These are phyloP conservation scores for Trachelus tabidus DNA, from an alignment of 2,888 invertebrate genomes.

Conservation along the genomic window DNA sequence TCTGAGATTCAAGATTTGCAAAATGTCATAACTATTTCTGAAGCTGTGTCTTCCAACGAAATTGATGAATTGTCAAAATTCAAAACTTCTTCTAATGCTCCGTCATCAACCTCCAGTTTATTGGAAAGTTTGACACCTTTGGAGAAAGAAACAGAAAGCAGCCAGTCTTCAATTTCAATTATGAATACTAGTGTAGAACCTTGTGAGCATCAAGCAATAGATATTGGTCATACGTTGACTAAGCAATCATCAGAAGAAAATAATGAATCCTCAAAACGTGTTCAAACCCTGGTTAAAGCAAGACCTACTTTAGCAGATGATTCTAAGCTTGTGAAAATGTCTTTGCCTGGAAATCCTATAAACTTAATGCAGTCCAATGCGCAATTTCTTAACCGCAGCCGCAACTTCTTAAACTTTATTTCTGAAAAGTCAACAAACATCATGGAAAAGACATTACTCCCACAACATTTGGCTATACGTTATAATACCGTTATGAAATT, in stretches of 20 bases:
- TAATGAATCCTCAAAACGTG: not conserved
- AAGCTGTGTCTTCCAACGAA: not conserved
- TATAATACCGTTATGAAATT: conserved; percentile 35
- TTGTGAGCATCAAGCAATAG: not conserved
- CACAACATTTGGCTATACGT: conserved; percentile 49
- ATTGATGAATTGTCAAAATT: not conserved
- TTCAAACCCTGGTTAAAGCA: not conserved
- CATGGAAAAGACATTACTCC: conserved; percentile 58
- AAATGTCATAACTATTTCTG: not conserved
- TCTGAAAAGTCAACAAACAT: conserved; percentile 61
- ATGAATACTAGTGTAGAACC: not conserved
- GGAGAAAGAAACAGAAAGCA: not conserved
- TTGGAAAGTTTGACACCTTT: not conserved
- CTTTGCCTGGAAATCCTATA: conserved; percentile 53
- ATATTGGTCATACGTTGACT: not conserved
- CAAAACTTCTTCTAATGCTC: not conserved
- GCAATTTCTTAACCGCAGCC: conserved; percentile 58
- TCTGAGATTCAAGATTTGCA: not conserved
- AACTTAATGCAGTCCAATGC: conserved; percentile 58
- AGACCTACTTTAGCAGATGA: conserved; percentile 39
- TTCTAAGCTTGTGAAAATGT: conserved; percentile 54
- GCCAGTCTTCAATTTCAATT: not conserved
- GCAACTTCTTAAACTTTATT: conserved; percentile 57
- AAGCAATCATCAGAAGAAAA: not conserved
- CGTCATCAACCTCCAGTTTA: not conserved